phyloP scores from a whole-genome alignment of 2,888 invertebrate species.

The Eumerus sabulonum region DNA sequence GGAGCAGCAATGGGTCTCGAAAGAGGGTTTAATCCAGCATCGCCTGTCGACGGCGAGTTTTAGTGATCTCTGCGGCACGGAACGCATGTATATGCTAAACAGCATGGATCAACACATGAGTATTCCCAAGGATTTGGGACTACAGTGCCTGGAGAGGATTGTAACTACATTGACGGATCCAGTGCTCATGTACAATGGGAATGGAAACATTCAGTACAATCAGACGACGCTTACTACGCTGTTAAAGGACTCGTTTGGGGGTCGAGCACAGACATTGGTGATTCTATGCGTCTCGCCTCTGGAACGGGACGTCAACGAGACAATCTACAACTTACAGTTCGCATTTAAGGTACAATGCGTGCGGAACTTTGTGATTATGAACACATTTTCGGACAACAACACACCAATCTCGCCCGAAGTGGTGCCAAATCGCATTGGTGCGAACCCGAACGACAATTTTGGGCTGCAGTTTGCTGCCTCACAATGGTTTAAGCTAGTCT shows the following conservation, averaged over 20 bases:
- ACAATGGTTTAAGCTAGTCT: constrained; percentile 89
- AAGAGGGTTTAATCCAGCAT: constrained; percentile 85
- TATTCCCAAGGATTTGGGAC: constrained; percentile 82
- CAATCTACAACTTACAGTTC: constrained; percentile 84
- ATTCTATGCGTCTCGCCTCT: constrained; percentile 87
- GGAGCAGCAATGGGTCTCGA: constrained; percentile 86
- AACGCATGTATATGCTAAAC: constrained; percentile 79
- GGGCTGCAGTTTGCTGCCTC: constrained; percentile 90
- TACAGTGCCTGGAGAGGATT: constrained; percentile 84
- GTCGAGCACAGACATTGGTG: constrained; percentile 86
- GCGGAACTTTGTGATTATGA: constrained; percentile 86
- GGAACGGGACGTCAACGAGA: constrained; percentile 84
- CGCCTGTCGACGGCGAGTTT: constrained; percentile 87
- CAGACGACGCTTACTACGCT: constrained; percentile 85
- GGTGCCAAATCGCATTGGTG: constrained; percentile 56
- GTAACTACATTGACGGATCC: constrained; percentile 82
- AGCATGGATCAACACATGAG: constrained; percentile 79
- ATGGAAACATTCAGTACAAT: constrained; percentile 79
- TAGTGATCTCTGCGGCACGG: constrained; percentile 83
- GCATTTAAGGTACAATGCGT: constrained; percentile 84
- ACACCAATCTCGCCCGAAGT: constrained; percentile 80
- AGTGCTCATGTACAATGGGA: constrained; percentile 74
- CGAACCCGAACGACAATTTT: constrained; percentile 78
- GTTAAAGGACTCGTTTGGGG: constrained; percentile 87
- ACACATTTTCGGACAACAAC: constrained; percentile 84